Base-by-base conservation (phyloP, 2,797 vertebrate genomes). In the Xiphophorus birchmanni region DNA sequence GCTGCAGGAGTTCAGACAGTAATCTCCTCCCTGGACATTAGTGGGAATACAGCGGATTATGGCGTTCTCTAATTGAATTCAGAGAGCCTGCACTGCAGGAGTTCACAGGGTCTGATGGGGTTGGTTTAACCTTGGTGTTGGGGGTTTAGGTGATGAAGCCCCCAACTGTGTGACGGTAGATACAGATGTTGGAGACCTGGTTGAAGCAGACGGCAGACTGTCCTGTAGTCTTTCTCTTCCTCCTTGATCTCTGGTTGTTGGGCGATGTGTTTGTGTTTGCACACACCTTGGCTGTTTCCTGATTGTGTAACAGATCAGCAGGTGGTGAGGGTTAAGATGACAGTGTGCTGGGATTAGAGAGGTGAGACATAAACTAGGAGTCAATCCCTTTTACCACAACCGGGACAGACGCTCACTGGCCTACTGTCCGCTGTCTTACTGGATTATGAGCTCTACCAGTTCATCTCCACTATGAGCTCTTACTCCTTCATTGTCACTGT, bases 21-120 rank as follows among this genome's bases (percentile, higher is more conserved):
- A 82, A 87, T 87, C 79, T 86, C 58, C 45, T 75, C 65, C 60
- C 71, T 80, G 72, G 76, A 84, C 79, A 75, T 79, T 79, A 79
- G 75, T 85, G 79, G 89, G 85, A 88, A 87, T 84, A 84, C 58
- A 58, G 29, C 56, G 82, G 83, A 90, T 91, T 88, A 91, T 52
- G 35, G 50, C 50, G 73, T 80, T 78, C 81, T 82, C 78, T 45
- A 6, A 45, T 81, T 58, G 75, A 80, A 76, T 45, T 75, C 44
- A 72, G 42, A 82, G 82, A 71, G 48, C 26, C 12, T 5, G 72
- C 72, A 5, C 45, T 47, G 18, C 42, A 32, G 45, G 45, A 48
- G 69, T 73, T 58, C 37, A 18, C 21, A 42, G 35, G 26, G 15
- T 42, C 72, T 79, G 76, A 74, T 82, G 80, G 58, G 60, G 47